phyloP scores from a whole-genome alignment of 2,797 vertebrate genomes.

The Melanotaenia boesemani region DNA sequence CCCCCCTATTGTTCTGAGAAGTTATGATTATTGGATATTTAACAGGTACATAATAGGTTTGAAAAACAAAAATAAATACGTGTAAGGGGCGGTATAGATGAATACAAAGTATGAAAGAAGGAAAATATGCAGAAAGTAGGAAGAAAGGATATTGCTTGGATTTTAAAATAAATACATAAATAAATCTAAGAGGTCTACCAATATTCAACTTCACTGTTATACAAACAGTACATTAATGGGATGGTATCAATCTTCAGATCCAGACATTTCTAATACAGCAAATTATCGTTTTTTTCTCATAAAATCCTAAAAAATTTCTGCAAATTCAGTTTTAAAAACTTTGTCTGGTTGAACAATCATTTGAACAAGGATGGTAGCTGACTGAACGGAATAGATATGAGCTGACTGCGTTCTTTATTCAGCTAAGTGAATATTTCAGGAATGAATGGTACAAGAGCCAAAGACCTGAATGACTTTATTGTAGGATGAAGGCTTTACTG shows the following conservation, averaged over 20 bases:
- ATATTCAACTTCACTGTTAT: too few species aligned
- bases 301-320: neutral
- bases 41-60: neutral
- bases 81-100: neutral
- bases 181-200: neutral
- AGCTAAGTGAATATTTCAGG: constrained; percentile 12
- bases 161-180: neutral
- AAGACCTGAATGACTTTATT: constrained; percentile 21
- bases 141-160: neutral
- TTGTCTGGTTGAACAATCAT: constrained; percentile 10
- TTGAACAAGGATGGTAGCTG: constrained; percentile 23
- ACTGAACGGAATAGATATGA: constrained; percentile 44
- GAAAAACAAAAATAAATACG: neutral
- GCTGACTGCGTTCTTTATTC: constrained; percentile 41
- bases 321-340: neutral
- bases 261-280: neutral
- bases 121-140: neutral
- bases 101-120: neutral
- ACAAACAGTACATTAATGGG: too few species aligned
- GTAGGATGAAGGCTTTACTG: constrained; percentile 44
- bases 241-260: too few species aligned
- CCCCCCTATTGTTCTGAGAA: neutral
- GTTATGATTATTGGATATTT: neutral
- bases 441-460: constrained; percentile 23
- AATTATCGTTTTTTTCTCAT: neutral